Evolutionary conservation across 2,797 vertebrate genomes (phyloP).

Genomic region (Micrastur ruficollis): DNA sequence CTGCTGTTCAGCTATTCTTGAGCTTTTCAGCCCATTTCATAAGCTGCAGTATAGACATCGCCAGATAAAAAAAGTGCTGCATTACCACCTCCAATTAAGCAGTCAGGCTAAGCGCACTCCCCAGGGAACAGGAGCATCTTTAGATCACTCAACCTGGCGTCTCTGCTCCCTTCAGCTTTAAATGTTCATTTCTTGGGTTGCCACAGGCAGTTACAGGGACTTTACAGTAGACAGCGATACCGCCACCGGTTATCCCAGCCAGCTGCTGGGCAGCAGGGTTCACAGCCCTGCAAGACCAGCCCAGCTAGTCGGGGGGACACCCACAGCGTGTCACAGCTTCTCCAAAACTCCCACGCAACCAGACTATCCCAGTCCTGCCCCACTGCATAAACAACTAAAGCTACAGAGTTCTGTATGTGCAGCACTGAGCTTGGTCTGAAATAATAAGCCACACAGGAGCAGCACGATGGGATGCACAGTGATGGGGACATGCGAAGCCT

Average conservation of each 20-base stretch:
- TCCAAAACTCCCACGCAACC: background rate
- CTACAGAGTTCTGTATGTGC: background rate
- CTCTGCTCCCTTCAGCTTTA: background rate
- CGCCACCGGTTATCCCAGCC: background rate
- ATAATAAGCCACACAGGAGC: background rate
- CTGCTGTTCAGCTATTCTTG: background rate
- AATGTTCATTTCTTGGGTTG: background rate
- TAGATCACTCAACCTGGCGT: background rate
- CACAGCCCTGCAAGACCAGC: background rate
- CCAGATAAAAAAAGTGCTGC: background rate
- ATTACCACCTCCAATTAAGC: conserved; percentile 14
- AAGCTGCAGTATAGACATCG: background rate
- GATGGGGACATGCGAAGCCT: background rate
- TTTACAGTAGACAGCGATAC: background rate
- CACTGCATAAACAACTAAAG: background rate
- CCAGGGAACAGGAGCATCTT: background rate
- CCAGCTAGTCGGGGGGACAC: background rate
- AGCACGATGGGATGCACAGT: accelerated
- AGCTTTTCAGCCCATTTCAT: background rate
- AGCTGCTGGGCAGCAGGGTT: background rate
- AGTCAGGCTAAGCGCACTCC: background rate
- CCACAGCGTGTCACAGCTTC: accelerated
- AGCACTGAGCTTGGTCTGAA: background rate
- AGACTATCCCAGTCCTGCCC: background rate
- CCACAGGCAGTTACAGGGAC: background rate